Percentiles rank a stretch among this genome's conserved stretches.
phyloP scores from a whole-genome alignment of 2,113 vertebrate genomes.

The Thamnaconus septentrionalis region DNA sequence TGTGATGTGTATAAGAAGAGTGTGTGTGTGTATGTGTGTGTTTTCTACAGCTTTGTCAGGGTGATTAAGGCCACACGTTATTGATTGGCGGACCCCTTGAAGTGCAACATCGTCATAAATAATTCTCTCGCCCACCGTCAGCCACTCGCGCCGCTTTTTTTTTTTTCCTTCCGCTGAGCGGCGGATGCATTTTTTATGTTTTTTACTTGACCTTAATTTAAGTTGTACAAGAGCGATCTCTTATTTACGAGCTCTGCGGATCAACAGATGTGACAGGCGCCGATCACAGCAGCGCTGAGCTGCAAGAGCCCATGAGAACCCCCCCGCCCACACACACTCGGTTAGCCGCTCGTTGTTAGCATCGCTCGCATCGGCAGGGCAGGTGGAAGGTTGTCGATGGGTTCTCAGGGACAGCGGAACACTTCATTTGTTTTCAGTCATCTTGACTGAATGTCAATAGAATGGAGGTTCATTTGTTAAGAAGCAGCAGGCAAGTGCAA shows the following conservation, averaged over 20 bases:
- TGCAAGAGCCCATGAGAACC: no score
- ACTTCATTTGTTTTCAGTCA: no score
- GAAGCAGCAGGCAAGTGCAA: no score
- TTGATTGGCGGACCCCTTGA: slow-evolving; percentile 64
- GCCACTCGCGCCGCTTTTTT: slow-evolving; percentile 34
- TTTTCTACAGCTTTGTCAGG: slow-evolving; percentile 46
- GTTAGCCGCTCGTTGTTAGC: no score
- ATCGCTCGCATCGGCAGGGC: no score
- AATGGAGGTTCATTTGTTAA: no score
- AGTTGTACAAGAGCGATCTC: slow-evolving; percentile 61
- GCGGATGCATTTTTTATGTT: slow-evolving; percentile 71
- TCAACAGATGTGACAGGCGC: slow-evolving; percentile 55
- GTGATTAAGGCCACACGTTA: slow-evolving; percentile 67
- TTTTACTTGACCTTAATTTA: slow-evolving; percentile 73
- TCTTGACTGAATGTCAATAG: no score
- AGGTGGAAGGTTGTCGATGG: no score
- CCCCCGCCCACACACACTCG: no score
- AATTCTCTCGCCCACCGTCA: slow-evolving; percentile 59
- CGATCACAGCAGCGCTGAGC: not conserved
- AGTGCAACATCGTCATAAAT: slow-evolving; percentile 69
- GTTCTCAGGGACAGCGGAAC: no score
- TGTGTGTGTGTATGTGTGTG: no score
- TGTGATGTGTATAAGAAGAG: not conserved
- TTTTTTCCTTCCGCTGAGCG: slow-evolving; percentile 32
- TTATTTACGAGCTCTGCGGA: slow-evolving; percentile 66